phyloP scores from a whole-genome alignment of 1,140 invertebrate species.

The Lycorma delicatula region DNA sequence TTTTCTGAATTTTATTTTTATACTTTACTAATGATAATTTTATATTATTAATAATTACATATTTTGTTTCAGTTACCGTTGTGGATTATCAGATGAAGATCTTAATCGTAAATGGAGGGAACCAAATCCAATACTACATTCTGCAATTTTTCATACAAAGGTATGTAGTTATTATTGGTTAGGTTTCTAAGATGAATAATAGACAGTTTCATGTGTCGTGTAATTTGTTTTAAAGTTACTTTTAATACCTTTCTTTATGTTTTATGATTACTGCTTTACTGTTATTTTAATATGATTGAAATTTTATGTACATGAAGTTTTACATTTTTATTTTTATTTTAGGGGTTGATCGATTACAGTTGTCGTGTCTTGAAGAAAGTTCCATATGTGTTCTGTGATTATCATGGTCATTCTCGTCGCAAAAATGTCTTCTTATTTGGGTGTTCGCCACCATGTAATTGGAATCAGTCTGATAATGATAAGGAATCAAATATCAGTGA shows the following conservation, averaged over 20 bases:
- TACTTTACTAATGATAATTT: too few relatives aligned
- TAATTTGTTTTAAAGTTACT: too few relatives aligned
- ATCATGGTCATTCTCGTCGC: constrained; percentile 79
- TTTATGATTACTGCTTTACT: background rate
- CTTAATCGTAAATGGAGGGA: constrained; percentile 71
- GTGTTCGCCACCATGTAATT: constrained; percentile 60
- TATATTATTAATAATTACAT: too few relatives aligned
- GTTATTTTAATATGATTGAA: background rate
- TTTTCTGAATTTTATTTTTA: too few relatives aligned
- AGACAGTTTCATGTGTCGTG: too few relatives aligned
- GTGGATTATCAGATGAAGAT: constrained; percentile 71
- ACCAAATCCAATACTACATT: constrained; percentile 63
- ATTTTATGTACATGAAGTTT: too few relatives aligned
- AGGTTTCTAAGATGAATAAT: too few relatives aligned
- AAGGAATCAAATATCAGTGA: constrained; percentile 47
- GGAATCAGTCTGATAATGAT: constrained; percentile 47
- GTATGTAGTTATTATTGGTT: constrained; percentile 35
- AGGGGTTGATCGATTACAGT: constrained; percentile 56
- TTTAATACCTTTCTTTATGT: constrained; percentile 6
- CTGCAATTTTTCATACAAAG: constrained; percentile 76
- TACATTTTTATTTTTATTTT: constrained; percentile 18
- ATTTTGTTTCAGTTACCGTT: constrained; percentile 55
- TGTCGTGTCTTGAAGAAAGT: constrained; percentile 47
- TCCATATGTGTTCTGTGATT: constrained; percentile 74
- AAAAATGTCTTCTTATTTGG: constrained; percentile 88